These are phyloP conservation scores for Tetragonula clypearis DNA, from an alignment of 1,140 invertebrate genomes.

Conservation along the genomic window DNA sequence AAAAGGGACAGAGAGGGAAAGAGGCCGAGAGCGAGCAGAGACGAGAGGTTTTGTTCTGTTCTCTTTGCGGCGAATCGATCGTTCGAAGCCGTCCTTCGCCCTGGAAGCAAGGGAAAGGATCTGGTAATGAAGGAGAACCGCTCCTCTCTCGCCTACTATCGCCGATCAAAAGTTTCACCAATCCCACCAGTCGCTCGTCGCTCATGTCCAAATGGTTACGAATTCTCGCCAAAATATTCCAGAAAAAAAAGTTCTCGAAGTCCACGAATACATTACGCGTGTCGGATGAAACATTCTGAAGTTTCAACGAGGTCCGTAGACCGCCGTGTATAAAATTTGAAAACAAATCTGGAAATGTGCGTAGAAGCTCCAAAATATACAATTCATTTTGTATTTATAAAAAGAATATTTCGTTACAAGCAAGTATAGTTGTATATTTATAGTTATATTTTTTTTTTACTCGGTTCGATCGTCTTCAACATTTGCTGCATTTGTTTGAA, in stretches of 20 bases:
- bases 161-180: not conserved
- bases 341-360: not conserved
- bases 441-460: too few species aligned
- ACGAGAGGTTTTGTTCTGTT: constrained; percentile 50
- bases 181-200: not conserved
- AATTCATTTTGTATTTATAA: too few species aligned
- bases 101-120: constrained; percentile 51
- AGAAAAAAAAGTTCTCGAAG: not conserved
- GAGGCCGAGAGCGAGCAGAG: not conserved
- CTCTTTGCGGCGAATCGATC: constrained; percentile 55
- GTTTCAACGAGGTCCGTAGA: not conserved
- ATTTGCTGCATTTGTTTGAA: too few species aligned
- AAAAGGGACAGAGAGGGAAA: not conserved
- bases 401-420: too few species aligned
- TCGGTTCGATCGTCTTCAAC: too few species aligned
- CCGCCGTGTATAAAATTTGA: not conserved
- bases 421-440: too few species aligned
- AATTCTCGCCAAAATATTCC: not conserved
- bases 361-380: too few species aligned
- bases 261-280: not conserved
- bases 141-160: constrained; percentile 14
- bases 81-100: constrained; percentile 50
- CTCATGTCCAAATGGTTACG: too few species aligned
- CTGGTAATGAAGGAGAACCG: constrained; percentile 55
- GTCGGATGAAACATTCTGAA: not conserved